phyloP scores from a whole-genome alignment of 2,113 vertebrate species.

The Fregata magnificens region DNA sequence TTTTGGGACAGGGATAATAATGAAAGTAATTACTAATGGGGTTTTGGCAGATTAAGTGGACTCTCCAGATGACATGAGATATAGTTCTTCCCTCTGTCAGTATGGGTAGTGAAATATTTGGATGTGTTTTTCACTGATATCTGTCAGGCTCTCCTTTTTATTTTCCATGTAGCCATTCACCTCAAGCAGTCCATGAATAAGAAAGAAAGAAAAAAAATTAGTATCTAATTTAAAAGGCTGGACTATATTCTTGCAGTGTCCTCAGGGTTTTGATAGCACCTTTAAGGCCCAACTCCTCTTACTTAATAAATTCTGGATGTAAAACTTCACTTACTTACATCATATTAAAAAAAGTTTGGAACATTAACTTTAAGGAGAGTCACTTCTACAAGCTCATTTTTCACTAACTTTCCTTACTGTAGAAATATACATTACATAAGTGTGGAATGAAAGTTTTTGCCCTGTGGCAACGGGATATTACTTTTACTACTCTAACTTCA shows the following conservation, averaged over 20 bases:
- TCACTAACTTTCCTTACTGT: conserved; percentile 1
- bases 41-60: conserved; percentile 9
- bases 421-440: background rate
- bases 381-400: conserved; percentile 44
- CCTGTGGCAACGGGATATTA: background rate
- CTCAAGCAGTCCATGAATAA: background rate
- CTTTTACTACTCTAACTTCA: conserved; percentile 19
- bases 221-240: background rate
- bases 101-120: background rate
- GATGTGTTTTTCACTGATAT: background rate
- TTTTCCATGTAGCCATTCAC: background rate
- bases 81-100: background rate
- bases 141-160: background rate
- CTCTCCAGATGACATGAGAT: background rate
- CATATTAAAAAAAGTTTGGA: conserved; percentile 4
- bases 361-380: conserved; percentile 37
- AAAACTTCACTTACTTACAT: background rate
- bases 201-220: background rate
- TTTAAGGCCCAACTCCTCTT: background rate
- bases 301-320: conserved; percentile 32
- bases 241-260: background rate
- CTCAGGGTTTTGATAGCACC: background rate
- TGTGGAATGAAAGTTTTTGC: conserved; percentile 24
- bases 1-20: background rate
- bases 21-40: conserved; percentile 6